Evolutionary conservation across 2,113 vertebrate genomes (phyloP).

Genomic region (Platycercus adscitus): DNA sequence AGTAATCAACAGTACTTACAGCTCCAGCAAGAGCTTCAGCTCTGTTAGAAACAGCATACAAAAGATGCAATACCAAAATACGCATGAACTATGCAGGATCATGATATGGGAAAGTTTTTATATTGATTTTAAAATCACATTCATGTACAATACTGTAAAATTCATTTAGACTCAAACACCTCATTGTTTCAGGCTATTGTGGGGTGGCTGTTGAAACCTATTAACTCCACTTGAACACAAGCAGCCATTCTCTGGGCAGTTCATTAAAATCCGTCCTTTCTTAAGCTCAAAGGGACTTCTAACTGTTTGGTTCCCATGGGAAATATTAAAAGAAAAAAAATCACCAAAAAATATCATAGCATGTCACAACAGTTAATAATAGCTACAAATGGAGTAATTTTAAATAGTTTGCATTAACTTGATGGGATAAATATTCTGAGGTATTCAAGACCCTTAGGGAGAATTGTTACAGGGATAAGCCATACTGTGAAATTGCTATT

Average conservation of each 20-base stretch:
- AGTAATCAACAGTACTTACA: not conserved
- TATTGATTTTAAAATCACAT: constrained; percentile 8
- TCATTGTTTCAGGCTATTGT: constrained; percentile 28
- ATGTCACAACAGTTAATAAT: constrained; percentile 62
- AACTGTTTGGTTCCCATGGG: not conserved
- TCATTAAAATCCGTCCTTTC: constrained; percentile 50
- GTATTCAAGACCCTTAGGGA: constrained; percentile 46
- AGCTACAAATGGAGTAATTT: constrained; percentile 62
- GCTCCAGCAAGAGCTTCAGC: not conserved
- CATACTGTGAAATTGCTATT: constrained; percentile 57
- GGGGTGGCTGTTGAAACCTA: constrained; percentile 32
- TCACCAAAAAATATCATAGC: constrained; percentile 23
- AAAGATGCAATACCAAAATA: not conserved
- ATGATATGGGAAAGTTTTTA: constrained; percentile 14
- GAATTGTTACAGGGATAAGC: constrained; percentile 49
- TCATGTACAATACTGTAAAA: not conserved
- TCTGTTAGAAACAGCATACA: not conserved
- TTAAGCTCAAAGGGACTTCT: constrained; percentile 13
- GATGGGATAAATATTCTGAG: constrained; percentile 66
- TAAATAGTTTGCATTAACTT: constrained; percentile 56
- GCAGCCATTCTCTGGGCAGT: constrained; percentile 24
- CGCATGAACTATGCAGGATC: not conserved
- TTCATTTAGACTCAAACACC: not conserved
- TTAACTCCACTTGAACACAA: constrained; percentile 43
- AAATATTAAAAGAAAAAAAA: constrained; percentile 32